Evolutionary conservation across 2,888 invertebrate genomes (phyloP), one percentile per base, ranked within the genome.

Genomic region (Drosophila gaucha): DNA sequence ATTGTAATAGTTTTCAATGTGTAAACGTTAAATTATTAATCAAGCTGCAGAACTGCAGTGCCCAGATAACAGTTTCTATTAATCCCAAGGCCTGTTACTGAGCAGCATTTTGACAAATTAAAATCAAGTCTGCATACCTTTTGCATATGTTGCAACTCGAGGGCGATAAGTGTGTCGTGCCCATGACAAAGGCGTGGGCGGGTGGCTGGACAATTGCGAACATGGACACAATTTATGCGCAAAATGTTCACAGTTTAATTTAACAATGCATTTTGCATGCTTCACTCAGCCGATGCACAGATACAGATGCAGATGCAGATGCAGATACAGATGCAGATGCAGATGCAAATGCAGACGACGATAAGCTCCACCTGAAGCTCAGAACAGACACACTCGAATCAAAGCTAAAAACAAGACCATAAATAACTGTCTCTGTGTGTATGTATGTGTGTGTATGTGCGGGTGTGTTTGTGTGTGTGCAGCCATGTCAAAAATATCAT

Each of bases 191-290:
- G 33, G 14, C 5, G 33, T 3, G 38, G 2, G 5, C 2, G 2
- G 26, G 41, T 1, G 6, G n/a, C 10, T 1, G 52, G 24, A 49
- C 44, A 50, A 47, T 43, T 49, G 44, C 20, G 44, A 39, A 46
- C 46, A 56, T 69, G 64, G 55, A 24, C 26, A 26, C 36, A 71
- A 73, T 62, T 67, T 67, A 62, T 55, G 71, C 67, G 47, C 66
- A 62, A 60, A 66, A 55, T 64, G 60, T 59, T 47, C 51, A 65
- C 58, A 69, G 84, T 70, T 70, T 77, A 80, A 73, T 69, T 83
- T 84, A 63, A 71, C 74, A 80, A 80, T 43, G 57, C 52, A 51
- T 55, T 56, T 52, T 51, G 57, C 47, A 56, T 57, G 74, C 64
- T 39, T 41, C 41, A 44, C 38, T 47, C 69, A 30, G 59, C 44